Evolutionary conservation across 2,113 vertebrate genomes (phyloP).

Genomic region (Actinemys pallida): DNA sequence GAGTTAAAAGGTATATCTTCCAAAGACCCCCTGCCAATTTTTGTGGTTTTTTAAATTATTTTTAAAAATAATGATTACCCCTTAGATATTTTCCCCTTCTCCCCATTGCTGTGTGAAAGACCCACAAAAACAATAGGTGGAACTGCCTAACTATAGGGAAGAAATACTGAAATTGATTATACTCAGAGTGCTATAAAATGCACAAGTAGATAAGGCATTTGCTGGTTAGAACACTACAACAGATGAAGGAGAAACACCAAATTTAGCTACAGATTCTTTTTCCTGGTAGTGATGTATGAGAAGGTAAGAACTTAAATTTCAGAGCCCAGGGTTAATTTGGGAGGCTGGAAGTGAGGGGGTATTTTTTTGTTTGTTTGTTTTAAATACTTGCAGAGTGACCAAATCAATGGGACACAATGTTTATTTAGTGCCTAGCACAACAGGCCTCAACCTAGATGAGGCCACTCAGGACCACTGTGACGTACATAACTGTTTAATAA

Average conservation of each 20-base stretch:
- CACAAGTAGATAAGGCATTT: neutral
- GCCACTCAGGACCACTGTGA: neutral
- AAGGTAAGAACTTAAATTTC: neutral
- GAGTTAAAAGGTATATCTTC: neutral
- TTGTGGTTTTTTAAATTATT: neutral
- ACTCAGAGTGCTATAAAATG: neutral
- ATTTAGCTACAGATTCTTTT: neutral
- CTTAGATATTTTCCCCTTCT: neutral
- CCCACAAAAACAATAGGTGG: neutral
- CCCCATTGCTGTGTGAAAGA: neutral
- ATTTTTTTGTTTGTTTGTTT: neutral
- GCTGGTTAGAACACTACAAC: accelerated
- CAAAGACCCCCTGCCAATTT: neutral
- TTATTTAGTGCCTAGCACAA: neutral
- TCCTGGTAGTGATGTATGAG: accelerated
- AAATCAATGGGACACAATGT: neutral
- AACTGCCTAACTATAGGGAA: neutral
- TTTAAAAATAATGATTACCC: accelerated
- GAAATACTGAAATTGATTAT: neutral
- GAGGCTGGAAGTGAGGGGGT: neutral
- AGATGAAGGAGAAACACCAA: neutral
- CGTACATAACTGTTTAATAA: neutral
- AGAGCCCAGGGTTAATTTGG: neutral
- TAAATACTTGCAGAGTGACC: neutral
- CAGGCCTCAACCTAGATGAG: neutral